These are phyloP conservation scores for Clavelina lepadiformis DNA, from an alignment of 23 tunicate genomes.

Conservation along the genomic window DNA sequence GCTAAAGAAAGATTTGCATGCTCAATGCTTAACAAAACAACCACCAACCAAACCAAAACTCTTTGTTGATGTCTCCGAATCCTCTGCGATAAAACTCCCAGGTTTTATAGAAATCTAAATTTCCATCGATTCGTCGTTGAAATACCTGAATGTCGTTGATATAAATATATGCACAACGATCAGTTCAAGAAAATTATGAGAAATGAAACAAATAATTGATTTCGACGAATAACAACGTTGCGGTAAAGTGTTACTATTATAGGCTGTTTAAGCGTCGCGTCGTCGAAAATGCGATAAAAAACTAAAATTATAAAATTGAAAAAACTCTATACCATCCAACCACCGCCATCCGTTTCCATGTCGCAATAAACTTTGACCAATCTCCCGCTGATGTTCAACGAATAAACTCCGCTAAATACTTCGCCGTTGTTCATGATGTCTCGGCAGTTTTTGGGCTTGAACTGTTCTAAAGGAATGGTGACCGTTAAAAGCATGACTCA, in stretches of 20 bases:
- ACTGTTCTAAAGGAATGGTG: too few relatives aligned
- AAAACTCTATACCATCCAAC: constrained; percentile 27
- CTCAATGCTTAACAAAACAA: not conserved
- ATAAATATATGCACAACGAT: too few relatives aligned
- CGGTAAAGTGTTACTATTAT: too few relatives aligned
- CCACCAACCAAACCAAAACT: constrained; percentile 14
- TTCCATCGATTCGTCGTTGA: constrained; percentile 7
- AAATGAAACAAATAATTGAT: too few relatives aligned
- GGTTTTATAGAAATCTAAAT: constrained; percentile 13
- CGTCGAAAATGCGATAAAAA: too few relatives aligned
- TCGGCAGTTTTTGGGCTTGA: too few relatives aligned
- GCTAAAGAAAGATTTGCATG: not conserved
- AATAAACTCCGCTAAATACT: constrained; percentile 26
- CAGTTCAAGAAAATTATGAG: too few relatives aligned
- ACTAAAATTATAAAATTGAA: too few relatives aligned
- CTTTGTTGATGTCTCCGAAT: constrained; percentile 9
- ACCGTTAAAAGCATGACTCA: too few relatives aligned
- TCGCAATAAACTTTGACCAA: constrained; percentile 10
- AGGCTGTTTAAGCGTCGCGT: too few relatives aligned
- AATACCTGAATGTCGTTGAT: constrained; percentile 1
- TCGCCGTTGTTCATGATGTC: too few relatives aligned
- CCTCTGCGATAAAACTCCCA: constrained; percentile 7
- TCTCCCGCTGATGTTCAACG: not conserved
- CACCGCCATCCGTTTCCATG: constrained; percentile 18
- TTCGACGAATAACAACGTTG: too few relatives aligned